phyloP scores from a whole-genome alignment of 2,888 invertebrate genomes.

The Gymnosoma rotundatum region DNA sequence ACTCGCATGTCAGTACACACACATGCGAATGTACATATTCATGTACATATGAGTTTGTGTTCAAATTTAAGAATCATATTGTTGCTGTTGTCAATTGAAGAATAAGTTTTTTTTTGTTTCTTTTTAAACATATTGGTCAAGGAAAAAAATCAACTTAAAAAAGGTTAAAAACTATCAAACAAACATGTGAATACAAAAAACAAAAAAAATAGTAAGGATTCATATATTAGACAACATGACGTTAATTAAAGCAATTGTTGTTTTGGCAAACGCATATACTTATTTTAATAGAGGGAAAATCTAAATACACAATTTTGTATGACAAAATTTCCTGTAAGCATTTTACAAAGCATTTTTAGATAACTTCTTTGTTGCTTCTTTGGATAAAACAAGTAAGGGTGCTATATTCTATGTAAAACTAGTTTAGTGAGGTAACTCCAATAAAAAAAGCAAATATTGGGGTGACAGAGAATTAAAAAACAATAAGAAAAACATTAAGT shows the following conservation, averaged over 20 bases:
- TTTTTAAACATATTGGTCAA: background rate
- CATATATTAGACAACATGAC: slow-evolving; percentile 58
- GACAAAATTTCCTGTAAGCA: too few species aligned
- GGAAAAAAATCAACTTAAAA: slow-evolving; percentile 11
- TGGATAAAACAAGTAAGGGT: too few species aligned
- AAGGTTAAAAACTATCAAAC: slow-evolving; percentile 8
- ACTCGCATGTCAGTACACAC: background rate
- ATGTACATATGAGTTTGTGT: background rate
- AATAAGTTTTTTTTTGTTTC: background rate
- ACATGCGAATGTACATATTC: background rate
- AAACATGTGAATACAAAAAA: background rate
- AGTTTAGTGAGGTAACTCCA: too few species aligned
- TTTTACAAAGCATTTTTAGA: too few species aligned
- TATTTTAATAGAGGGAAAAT: background rate
- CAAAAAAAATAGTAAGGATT: slow-evolving; percentile 61
- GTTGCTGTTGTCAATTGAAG: slow-evolving; percentile 41
- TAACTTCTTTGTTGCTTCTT: too few species aligned
- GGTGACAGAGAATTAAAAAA: too few species aligned
- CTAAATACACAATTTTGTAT: too few species aligned
- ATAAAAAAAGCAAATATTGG: too few species aligned
- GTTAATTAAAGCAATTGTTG: slow-evolving; percentile 63
- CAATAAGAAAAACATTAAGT: too few species aligned
- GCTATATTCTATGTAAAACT: too few species aligned
- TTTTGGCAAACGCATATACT: slow-evolving; percentile 20
- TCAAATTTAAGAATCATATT: background rate